These are phyloP conservation scores for Hetaerina americana DNA, from an alignment of 1,140 invertebrate genomes.

Conservation along the genomic window DNA sequence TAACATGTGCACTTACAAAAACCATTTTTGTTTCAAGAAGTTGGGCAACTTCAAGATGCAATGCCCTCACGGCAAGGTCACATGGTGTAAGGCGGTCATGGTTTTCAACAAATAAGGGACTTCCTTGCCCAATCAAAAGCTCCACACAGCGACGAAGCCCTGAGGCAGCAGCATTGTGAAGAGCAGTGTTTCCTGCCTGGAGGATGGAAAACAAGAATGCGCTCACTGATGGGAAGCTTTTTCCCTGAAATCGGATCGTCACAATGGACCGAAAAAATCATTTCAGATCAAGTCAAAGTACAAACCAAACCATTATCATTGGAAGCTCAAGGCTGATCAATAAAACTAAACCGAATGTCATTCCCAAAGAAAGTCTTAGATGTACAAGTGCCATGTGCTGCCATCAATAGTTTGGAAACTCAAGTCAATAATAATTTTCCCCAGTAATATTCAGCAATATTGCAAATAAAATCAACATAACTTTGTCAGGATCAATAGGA, in stretches of 20 bases:
- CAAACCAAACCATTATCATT: background rate
- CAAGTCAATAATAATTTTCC: too few species aligned
- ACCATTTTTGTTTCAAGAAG: conserved; percentile 56
- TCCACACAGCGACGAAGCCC: conserved; percentile 52
- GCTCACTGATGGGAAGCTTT: too few species aligned
- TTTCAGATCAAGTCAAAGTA: background rate
- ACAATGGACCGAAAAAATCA: too few species aligned
- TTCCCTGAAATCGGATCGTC: too few species aligned
- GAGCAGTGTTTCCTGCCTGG: conserved; percentile 50
- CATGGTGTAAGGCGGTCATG: conserved; percentile 46
- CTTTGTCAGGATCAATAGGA: too few species aligned
- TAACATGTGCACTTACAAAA: conserved; percentile 39
- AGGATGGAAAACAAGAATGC: conserved; percentile 16
- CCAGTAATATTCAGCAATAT: too few species aligned
- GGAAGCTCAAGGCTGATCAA: background rate
- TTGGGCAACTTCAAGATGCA: conserved; percentile 46
- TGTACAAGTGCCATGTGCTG: too few species aligned
- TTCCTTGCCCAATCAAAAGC: conserved; percentile 42
- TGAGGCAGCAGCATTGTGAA: conserved; percentile 49
- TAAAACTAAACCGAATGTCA: too few species aligned
- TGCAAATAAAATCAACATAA: too few species aligned
- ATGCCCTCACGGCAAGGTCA: conserved; percentile 45
- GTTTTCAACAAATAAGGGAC: conserved; percentile 50
- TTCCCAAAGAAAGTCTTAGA: too few species aligned
- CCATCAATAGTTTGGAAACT: too few species aligned